Percentiles rank a stretch among this genome's conserved stretches.
phyloP scores from a whole-genome alignment of 2,113 vertebrate genomes.

The Hiodon alosoides region DNA sequence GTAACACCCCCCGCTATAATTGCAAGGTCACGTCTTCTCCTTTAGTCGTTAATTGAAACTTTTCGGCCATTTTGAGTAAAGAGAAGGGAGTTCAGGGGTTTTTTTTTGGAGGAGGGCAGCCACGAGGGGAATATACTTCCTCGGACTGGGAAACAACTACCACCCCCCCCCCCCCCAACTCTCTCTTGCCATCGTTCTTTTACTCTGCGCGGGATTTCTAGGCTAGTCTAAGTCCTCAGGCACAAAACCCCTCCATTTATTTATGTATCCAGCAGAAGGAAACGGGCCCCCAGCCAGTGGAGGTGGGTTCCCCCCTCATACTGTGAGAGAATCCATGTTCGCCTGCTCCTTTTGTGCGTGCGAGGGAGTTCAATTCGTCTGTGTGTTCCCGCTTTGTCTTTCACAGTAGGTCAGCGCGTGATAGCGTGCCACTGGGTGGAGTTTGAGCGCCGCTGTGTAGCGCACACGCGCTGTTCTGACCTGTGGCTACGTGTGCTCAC shows the following conservation, averaged over 20 bases:
- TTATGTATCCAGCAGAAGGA: conserved; percentile 64
- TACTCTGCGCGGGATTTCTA: conserved; percentile 20
- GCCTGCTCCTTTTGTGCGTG: conserved; percentile 16
- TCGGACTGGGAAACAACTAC: conserved; percentile 56
- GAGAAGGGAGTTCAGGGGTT: conserved; percentile 32
- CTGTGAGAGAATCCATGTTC: conserved; percentile 31
- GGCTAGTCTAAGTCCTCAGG: conserved; percentile 50
- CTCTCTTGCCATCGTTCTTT: conserved; percentile 14
- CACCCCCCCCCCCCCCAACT: conserved; percentile 26
- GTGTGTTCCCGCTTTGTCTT: neutral
- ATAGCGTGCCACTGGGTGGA: neutral
- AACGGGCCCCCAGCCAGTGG: conserved; percentile 62
- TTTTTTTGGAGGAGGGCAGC: conserved; percentile 28
- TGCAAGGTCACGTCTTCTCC: conserved; percentile 50
- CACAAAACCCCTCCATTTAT: conserved; percentile 56
- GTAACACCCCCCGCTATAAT: conserved; percentile 45
- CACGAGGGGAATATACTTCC: conserved; percentile 42
- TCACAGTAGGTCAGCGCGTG: neutral
- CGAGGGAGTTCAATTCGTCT: neutral
- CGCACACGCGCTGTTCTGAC: no score
- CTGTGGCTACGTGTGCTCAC: no score
- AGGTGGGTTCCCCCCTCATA: conserved; percentile 40
- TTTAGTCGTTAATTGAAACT: conserved; percentile 46
- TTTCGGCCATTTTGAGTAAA: conserved; percentile 43
- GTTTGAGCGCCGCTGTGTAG: no score